phyloP scores from a whole-genome alignment of 2,113 vertebrate genomes.

The Uria aalge region DNA sequence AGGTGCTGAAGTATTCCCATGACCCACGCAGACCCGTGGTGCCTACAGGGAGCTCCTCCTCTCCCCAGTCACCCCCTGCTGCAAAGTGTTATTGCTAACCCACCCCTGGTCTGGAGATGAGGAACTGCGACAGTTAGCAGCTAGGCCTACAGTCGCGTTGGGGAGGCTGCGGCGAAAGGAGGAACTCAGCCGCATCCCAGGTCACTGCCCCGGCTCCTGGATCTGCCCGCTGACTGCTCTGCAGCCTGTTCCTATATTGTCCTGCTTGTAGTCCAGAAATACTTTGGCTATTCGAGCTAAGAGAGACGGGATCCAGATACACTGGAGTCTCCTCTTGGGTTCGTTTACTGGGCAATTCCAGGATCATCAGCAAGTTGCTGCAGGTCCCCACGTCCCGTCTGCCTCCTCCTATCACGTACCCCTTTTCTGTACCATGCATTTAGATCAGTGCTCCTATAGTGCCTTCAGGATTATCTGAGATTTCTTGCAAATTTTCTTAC shows the following conservation, averaged over 20 bases:
- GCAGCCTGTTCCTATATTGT: not conserved
- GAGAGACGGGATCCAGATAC: fast-evolving
- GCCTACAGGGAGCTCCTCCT: not conserved
- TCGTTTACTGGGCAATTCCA: not conserved
- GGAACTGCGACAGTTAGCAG: not conserved
- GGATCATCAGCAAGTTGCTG: not conserved
- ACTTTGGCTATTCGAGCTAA: fast-evolving
- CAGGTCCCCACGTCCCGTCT: not conserved
- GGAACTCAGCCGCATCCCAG: slow-evolving; percentile 19
- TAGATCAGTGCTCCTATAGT: not conserved
- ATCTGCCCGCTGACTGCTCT: not conserved
- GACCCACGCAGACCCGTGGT: fast-evolving
- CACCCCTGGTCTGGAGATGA: not conserved
- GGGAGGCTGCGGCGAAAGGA: not conserved
- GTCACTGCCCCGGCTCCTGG: not conserved
- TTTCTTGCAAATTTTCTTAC: not conserved
- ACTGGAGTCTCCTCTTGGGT: not conserved
- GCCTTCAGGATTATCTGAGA: not conserved
- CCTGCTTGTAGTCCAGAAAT: not conserved
- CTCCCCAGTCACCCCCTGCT: not conserved
- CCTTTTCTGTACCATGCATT: not conserved
- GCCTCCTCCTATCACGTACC: not conserved
- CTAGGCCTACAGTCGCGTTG: not conserved
- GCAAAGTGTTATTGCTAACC: not conserved
- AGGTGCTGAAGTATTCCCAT: not conserved